These are phyloP conservation scores for Anoplolepis gracilipes DNA, from an alignment of 1,140 invertebrate genomes.

Conservation along the genomic window DNA sequence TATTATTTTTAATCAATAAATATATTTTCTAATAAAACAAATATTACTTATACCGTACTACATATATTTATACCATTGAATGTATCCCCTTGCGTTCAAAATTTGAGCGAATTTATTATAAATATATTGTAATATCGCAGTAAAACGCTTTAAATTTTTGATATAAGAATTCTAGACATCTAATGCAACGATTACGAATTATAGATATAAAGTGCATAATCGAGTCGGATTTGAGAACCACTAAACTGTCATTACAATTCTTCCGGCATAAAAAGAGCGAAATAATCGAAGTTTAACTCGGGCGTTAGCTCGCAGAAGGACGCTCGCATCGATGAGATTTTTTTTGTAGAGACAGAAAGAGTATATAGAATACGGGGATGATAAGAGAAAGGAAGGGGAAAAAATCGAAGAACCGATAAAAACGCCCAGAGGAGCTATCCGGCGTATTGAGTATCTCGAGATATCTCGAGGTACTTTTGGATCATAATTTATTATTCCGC, in stretches of 20 bases:
- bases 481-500: slow-evolving; percentile 43
- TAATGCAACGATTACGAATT: background rate
- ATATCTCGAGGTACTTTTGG: slow-evolving; percentile 31
- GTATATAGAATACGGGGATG: background rate
- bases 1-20: background rate
- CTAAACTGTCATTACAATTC: slow-evolving; percentile 26
- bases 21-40: background rate
- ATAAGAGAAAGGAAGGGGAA: slow-evolving; percentile 7
- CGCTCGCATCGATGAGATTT: slow-evolving; percentile 55
- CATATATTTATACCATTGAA: background rate
- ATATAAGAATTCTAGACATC: background rate
- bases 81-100: background rate
- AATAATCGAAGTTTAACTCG: slow-evolving; percentile 48
- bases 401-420: slow-evolving; percentile 40
- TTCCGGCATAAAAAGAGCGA: slow-evolving; percentile 22
- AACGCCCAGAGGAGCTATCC: slow-evolving; percentile 29
- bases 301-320: slow-evolving; percentile 29
- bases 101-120: background rate
- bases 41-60: background rate
- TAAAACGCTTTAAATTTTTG: background rate
- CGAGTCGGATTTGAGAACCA: background rate
- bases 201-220: slow-evolving; percentile 2
- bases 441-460: slow-evolving; percentile 7
- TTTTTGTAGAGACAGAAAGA: slow-evolving; percentile 11
- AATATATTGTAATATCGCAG: background rate